Percentiles rank a stretch among this genome's conserved stretches.
phyloP scores from a whole-genome alignment of 2,888 invertebrate species.

The Antitype chi region DNA sequence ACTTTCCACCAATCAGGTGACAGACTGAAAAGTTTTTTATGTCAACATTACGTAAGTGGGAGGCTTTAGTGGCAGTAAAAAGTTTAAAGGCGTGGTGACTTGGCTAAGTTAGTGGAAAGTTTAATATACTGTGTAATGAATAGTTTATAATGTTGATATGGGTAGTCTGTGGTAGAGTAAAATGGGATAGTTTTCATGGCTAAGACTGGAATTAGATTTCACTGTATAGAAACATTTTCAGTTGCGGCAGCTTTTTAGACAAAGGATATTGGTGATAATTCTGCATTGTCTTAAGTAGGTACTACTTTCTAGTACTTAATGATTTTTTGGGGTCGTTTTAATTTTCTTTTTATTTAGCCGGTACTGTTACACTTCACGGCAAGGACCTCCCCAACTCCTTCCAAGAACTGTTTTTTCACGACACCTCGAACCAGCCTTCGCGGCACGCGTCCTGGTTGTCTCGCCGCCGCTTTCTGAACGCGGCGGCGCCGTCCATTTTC shows the following conservation, averaged over 20 bases:
- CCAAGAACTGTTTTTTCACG: too few species aligned
- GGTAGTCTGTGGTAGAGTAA: background rate
- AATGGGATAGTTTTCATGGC: background rate
- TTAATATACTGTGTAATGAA: background rate
- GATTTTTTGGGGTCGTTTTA: background rate
- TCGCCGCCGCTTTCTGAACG: too few species aligned
- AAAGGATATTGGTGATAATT: background rate
- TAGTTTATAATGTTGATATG: background rate
- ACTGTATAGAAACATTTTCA: background rate
- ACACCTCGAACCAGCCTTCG: too few species aligned
- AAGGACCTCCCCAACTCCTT: too few species aligned
- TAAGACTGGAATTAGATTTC: background rate
- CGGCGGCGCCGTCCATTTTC: too few species aligned
- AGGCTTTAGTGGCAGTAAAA: slow-evolving; percentile 58
- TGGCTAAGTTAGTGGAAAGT: slow-evolving; percentile 3
- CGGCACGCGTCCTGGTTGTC: too few species aligned
- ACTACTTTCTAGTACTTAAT: background rate
- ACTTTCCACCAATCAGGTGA: slow-evolving; percentile 84
- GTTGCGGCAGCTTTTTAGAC: background rate
- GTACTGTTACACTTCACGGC: too few species aligned
- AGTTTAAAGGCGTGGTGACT: slow-evolving; percentile 46
- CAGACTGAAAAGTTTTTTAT: slow-evolving; percentile 75
- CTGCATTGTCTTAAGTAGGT: background rate
- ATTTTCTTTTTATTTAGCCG: too few species aligned
- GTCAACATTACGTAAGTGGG: slow-evolving; percentile 60